Evolutionary conservation across 1,140 invertebrate genomes (phyloP).

Genomic region (Drosophila melanogaster): Release_6_plus_ISO1_MT NT_033777.3:28940001-28940500

Average conservation of each 20-base stretch:
- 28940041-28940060: slow-evolving; percentile 58
- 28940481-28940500: slow-evolving; percentile 16
- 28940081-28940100: slow-evolving; percentile 56
- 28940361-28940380: slow-evolving; percentile 33
- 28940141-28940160: slow-evolving; percentile 1
- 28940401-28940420: slow-evolving; percentile 83
- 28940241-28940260: slow-evolving; percentile 80
- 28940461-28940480: slow-evolving; percentile 56
- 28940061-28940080: slow-evolving; percentile 75
- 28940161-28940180: slow-evolving; percentile 52
- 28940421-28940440: slow-evolving; percentile 83
- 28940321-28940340: not conserved
- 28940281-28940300: slow-evolving; percentile 3
- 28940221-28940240: slow-evolving; percentile 58
- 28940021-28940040: slow-evolving; percentile 45
- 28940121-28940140: not conserved
- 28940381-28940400: slow-evolving; percentile 72
- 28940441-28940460: slow-evolving; percentile 79
- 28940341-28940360: not conserved
- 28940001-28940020: slow-evolving; percentile 24
- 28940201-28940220: slow-evolving; percentile 81
- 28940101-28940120: slow-evolving; percentile 63
- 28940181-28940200: slow-evolving; percentile 72
- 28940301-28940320: not conserved
- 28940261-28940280: slow-evolving; percentile 68